phyloP scores from a whole-genome alignment of 2,888 invertebrate species.

The Eupithecia exiguata region DNA sequence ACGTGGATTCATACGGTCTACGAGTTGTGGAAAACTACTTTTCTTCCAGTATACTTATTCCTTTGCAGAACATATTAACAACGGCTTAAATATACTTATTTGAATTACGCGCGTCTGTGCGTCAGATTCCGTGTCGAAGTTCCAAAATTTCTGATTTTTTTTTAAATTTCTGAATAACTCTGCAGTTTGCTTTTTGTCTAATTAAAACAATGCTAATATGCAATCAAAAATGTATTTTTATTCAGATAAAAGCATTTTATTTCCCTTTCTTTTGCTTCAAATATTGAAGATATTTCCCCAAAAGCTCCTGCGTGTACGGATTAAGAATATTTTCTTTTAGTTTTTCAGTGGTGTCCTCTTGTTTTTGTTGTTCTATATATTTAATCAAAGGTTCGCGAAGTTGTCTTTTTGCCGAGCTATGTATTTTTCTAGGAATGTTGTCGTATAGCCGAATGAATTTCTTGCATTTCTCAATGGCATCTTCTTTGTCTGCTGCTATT shows the following conservation, averaged over 20 bases:
- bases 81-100: no score
- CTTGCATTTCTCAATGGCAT: slow-evolving; percentile 85
- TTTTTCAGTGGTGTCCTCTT: slow-evolving; percentile 83
- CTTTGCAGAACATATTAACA: no score
- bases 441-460: slow-evolving; percentile 85
- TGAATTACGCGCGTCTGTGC: no score
- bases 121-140: no score
- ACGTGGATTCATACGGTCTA: no score
- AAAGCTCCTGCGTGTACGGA: slow-evolving; percentile 86
- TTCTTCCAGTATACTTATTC: no score
- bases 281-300: slow-evolving; percentile 86
- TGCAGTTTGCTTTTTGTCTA: no score
- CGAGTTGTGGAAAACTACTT: no score
- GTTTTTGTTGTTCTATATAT: slow-evolving; percentile 75
- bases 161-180: no score
- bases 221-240: no score
- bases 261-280: slow-evolving; percentile 82
- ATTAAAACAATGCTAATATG: no score
- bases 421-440: slow-evolving; percentile 82
- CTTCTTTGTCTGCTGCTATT: slow-evolving; percentile 84
- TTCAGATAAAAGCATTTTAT: background rate
- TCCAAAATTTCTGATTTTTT: no score
- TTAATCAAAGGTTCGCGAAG: slow-evolving; percentile 72
- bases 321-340: slow-evolving; percentile 82
- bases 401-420: slow-evolving; percentile 70